These are phyloP conservation scores for Ctenoplectra terminalis DNA, from an alignment of 1,140 invertebrate genomes.

Conservation along the genomic window DNA sequence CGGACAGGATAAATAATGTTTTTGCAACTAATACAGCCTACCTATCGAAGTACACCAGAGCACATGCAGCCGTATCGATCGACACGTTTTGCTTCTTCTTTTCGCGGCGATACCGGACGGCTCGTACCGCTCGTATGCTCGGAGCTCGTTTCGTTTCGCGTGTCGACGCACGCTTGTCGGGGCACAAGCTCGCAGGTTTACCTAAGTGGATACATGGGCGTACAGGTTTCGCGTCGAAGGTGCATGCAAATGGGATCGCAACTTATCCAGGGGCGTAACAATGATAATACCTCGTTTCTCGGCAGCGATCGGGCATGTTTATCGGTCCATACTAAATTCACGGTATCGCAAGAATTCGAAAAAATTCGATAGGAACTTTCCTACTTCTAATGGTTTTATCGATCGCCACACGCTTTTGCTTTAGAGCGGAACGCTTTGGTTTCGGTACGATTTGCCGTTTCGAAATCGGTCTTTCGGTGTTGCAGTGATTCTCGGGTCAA, in stretches of 20 bases:
- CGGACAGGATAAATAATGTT: constrained; percentile 44
- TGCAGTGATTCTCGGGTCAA: neutral
- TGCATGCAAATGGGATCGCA: constrained; percentile 43
- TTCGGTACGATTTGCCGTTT: neutral
- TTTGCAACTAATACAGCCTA: constrained; percentile 47
- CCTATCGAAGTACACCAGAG: constrained; percentile 43
- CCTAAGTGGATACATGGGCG: constrained; percentile 18
- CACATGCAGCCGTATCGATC: constrained; percentile 29
- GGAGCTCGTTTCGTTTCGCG: constrained; percentile 42
- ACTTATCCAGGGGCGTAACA: constrained; percentile 54
- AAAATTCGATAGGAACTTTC: constrained; percentile 8
- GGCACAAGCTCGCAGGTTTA: constrained; percentile 17
- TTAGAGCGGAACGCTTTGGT: neutral
- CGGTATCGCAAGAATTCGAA: neutral
- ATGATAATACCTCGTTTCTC: constrained; percentile 25
- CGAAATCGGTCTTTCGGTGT: neutral
- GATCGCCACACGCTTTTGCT: neutral
- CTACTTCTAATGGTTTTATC: neutral
- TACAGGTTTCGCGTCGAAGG: constrained; percentile 42
- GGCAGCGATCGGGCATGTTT: neutral
- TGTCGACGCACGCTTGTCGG: constrained; percentile 2
- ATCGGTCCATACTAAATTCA: neutral
- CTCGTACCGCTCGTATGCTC: neutral
- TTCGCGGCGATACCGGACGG: constrained; percentile 27
- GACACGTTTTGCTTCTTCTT: constrained; percentile 33